These are phyloP conservation scores for Falco rusticolus DNA, from an alignment of 2,797 vertebrate genomes.

Conservation along the genomic window DNA sequence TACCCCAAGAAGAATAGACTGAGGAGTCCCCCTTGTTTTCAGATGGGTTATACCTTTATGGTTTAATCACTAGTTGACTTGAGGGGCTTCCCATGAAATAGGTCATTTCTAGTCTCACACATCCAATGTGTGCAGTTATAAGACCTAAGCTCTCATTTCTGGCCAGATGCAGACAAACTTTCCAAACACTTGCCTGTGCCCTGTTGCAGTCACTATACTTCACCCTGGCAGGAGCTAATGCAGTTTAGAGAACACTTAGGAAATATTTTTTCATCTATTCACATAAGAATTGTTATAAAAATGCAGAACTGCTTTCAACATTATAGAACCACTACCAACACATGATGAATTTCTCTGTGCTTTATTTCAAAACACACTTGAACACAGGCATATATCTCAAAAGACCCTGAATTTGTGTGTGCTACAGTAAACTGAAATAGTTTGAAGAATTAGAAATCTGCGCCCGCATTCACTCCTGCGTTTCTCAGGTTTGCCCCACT, in stretches of 20 bases:
- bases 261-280: neutral
- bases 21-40: neutral
- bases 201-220: neutral
- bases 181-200: neutral
- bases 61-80: neutral
- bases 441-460: neutral
- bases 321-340: neutral
- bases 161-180: neutral
- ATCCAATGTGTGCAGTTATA: neutral
- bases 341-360: neutral
- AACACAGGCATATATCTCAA: neutral
- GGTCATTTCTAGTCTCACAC: neutral
- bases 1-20: neutral
- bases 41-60: neutral
- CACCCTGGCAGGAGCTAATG: neutral
- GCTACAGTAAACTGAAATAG: neutral
- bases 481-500: neutral
- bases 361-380: neutral
- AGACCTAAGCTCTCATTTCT: conserved; percentile 2
- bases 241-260: neutral
- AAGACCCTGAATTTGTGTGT: neutral
- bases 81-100: neutral
- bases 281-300: neutral
- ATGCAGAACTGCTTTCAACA: neutral
- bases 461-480: neutral